Base-by-base conservation (phyloP, 2,797 vertebrate species). In the Dromococcyx pavoninus region DNA sequence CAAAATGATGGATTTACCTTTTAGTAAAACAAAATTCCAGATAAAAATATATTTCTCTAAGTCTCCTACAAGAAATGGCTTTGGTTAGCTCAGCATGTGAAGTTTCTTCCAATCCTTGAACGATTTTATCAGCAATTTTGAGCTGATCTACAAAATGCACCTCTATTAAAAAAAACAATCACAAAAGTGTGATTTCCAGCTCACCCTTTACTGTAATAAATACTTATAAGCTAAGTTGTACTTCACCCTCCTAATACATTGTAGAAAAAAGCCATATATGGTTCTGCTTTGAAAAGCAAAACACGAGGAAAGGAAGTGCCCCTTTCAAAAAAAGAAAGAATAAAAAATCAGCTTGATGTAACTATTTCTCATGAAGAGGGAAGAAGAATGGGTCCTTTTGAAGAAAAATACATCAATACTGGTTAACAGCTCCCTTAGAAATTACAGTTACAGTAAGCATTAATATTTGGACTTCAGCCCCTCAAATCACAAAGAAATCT, bases 1-100 rank as follows among this genome's bases (percentile, higher is more conserved):
- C 64, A 77, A 76, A 96, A 96, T 96, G 96, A 95, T 95, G 91
- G 91, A 95, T 96, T 93, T 95, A 93, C 91, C 94, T 95, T 93
- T 94, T 96, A 96, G 71, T 33, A 88, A 91, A 91, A 91, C 89
- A 93, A 93, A 96, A 94, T 80, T 95, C 88, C 91, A 95, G 88
- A 95, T 94, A 95, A 95, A 96, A 95, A 93, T 85, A 19, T 82
- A 85, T 94, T 95, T 94, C 85, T 78, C 44, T 79, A n/a, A 58
- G 70, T 86, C 51, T 72, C 81, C 71, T 60, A 71, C 41, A 95
- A 90, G 93, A 94, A 96, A 89, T 25, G 82, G 72, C 72, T 93
- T 86, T 37, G 57, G 89, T 91, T 87, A 76, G 91, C 80, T 94
- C 91, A 94, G 86, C 84, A 79, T 43, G 74, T 69, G 60, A 80